phyloP scores from a whole-genome alignment of 64 coral and sea anemone genomes.

The Actinia tenebrosa region DNA sequence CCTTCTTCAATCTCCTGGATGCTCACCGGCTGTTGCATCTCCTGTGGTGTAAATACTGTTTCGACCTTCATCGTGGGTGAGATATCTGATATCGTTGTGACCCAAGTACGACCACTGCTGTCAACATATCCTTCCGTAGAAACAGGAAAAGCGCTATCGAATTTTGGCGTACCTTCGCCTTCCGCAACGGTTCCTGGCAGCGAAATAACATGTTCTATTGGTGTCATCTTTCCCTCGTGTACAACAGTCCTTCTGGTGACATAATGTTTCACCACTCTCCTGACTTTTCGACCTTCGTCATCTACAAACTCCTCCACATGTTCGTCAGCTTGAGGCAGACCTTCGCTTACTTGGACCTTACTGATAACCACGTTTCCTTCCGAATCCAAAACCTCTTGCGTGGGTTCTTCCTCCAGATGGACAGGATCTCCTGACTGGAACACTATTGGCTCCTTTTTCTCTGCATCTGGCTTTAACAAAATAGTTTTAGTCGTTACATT shows the following conservation, averaged over 20 bases:
- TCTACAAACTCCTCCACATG: constrained; percentile 22
- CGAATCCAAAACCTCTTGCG: not conserved
- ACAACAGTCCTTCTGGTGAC: constrained; percentile 36
- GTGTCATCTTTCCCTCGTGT: not conserved
- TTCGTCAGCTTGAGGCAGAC: constrained; percentile 22
- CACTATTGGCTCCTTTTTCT: constrained; percentile 7
- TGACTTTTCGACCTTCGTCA: constrained; percentile 26
- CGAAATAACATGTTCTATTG: not conserved
- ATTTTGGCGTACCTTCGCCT: not conserved
- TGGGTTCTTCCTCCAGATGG: constrained; percentile 17
- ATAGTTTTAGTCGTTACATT: constrained; percentile 22
- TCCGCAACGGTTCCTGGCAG: not conserved
- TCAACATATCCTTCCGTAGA: constrained; percentile 13
- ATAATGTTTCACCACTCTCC: constrained; percentile 33
- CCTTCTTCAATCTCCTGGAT: constrained; percentile 19
- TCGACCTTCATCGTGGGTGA: not conserved
- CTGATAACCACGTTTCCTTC: constrained; percentile 18
- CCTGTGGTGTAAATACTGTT: not conserved
- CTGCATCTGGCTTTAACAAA: not conserved
- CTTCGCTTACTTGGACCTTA: constrained; percentile 23
- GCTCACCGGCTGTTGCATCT: constrained; percentile 3
- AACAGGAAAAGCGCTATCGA: constrained; percentile 1
- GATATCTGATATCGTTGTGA: not conserved
- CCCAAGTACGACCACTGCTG: not conserved
- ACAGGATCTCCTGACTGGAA: constrained; percentile 29